phyloP scores from a whole-genome alignment of 2,113 vertebrate species.

The Zosterops pallidus region DNA sequence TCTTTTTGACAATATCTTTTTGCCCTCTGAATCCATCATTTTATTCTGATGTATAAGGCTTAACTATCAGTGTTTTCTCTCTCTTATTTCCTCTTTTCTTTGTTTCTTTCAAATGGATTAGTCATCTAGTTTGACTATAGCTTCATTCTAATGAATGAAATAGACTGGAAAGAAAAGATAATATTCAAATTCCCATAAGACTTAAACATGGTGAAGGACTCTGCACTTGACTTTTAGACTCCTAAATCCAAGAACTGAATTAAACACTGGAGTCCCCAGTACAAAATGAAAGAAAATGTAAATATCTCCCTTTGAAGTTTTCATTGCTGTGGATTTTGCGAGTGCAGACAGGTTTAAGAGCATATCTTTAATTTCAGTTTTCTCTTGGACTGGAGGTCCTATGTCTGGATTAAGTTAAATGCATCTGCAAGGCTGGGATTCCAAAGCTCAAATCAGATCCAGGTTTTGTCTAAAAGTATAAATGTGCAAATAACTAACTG shows the following conservation, averaged over 20 bases:
- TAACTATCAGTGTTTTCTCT: neutral
- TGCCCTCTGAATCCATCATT: neutral
- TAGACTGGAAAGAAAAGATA: neutral
- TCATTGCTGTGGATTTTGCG: neutral
- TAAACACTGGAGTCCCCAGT: neutral
- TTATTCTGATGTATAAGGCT: neutral
- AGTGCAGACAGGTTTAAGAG: neutral
- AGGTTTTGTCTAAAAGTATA: neutral
- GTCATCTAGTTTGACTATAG: neutral
- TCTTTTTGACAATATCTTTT: neutral
- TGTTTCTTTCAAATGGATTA: neutral
- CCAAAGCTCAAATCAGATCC: neutral
- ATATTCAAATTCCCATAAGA: neutral
- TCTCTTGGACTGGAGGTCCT: neutral
- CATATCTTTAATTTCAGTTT: fast-evolving
- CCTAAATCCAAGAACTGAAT: neutral
- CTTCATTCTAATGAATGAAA: neutral
- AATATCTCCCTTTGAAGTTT: neutral
- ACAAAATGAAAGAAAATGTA: neutral
- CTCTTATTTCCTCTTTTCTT: neutral
- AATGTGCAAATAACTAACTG: neutral
- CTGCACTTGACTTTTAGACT: neutral
- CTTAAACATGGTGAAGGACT: neutral
- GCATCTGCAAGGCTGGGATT: neutral
- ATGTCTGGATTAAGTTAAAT: neutral